Conservation (phyloP, 2,888 invertebrate genomes). For the Ophraella communa region DNA sequence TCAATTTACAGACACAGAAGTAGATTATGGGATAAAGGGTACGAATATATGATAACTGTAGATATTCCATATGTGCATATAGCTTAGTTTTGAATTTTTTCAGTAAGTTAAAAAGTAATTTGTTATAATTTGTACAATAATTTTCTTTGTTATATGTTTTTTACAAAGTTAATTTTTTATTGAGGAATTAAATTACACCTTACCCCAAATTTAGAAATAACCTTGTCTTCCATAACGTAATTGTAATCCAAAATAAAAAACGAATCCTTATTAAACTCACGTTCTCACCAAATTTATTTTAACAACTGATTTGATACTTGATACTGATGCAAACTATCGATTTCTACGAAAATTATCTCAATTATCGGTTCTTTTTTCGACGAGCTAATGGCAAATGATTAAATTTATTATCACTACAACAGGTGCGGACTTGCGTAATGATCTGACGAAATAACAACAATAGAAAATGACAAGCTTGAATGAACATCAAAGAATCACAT, state of each 20-base stretch:
- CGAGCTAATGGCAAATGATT: slow-evolving; percentile 23
- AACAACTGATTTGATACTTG: slow-evolving; percentile 7
- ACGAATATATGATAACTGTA: too few species aligned
- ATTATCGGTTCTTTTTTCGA: slow-evolving; percentile 21
- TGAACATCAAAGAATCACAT: neutral
- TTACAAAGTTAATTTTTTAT: too few species aligned
- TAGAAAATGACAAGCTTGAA: neutral
- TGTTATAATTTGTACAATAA: too few species aligned
- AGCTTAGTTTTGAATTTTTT: too few species aligned
- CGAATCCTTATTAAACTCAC: neutral
- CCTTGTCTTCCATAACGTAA: neutral
- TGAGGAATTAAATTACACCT: neutral
- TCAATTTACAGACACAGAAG: too few species aligned
- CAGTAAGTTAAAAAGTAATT: too few species aligned
- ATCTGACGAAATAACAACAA: neutral
- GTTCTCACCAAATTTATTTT: slow-evolving; percentile 8
- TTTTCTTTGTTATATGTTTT: too few species aligned
- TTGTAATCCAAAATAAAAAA: neutral
- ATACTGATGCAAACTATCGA: slow-evolving; percentile 25
- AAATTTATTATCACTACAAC: slow-evolving; percentile 22
- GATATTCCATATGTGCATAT: too few species aligned
- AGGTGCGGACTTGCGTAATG: slow-evolving; percentile 5
- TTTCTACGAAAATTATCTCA: slow-evolving; percentile 26
- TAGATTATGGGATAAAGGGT: too few species aligned
- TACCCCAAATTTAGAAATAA: neutral